Conservation (phyloP, 37 sponge, comb jelly and placozoan genomes). For the Halisarca cf. caerulea region DNA sequence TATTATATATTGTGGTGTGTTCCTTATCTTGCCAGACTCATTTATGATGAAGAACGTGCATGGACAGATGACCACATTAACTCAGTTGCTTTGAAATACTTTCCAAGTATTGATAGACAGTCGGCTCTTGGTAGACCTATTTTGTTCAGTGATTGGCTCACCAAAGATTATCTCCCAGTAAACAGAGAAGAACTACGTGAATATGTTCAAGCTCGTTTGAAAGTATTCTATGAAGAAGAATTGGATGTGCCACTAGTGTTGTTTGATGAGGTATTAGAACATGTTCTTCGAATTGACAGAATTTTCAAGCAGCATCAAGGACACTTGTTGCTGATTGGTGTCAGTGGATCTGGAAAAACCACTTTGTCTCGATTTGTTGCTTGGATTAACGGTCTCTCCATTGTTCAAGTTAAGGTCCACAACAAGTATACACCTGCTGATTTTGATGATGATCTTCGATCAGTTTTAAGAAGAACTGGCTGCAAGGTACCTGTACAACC, state of each 20-base stretch:
- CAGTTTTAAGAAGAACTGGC: slow-evolving; percentile 87
- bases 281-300: slow-evolving; percentile 95
- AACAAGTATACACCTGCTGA: slow-evolving; percentile 90
- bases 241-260: slow-evolving; percentile 94
- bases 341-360: slow-evolving; percentile 97
- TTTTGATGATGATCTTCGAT: slow-evolving; percentile 95
- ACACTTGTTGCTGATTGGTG: slow-evolving; percentile 94
- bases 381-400: slow-evolving; percentile 96
- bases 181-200: slow-evolving; percentile 90
- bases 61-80: slow-evolving; percentile 97
- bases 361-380: slow-evolving; percentile 97
- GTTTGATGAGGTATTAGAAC: slow-evolving; percentile 96
- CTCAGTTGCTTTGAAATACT: slow-evolving; percentile 84
- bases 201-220: slow-evolving; percentile 93
- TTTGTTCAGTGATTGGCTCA: slow-evolving; percentile 95
- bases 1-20: too few species aligned
- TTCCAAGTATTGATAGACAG: slow-evolving; percentile 83
- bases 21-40: slow-evolving; percentile 42
- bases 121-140: slow-evolving; percentile 87
- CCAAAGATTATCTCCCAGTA: slow-evolving; percentile 94
- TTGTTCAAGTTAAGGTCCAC: slow-evolving; percentile 96
- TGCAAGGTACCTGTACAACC: slow-evolving; percentile 69
- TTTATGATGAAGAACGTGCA: slow-evolving; percentile 87
- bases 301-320: slow-evolving; percentile 97
- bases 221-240: slow-evolving; percentile 98